Conservation (phyloP, 2,113 vertebrate genomes). For the Oryzias woworae region DNA sequence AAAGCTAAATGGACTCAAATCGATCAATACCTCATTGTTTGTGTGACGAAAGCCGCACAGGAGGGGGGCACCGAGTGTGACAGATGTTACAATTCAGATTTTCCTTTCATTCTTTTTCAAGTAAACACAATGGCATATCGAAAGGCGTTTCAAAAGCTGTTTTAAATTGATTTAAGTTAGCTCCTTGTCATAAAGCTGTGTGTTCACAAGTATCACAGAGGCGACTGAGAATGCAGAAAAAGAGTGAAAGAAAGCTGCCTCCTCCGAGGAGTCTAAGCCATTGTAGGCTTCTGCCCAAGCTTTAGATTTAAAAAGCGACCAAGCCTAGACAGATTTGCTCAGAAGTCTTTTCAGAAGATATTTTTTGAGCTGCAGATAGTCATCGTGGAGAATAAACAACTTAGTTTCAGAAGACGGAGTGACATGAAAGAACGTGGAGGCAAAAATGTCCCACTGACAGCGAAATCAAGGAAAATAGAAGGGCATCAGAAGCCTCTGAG, state of each 20-base stretch:
- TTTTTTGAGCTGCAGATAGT: slow-evolving; percentile 71
- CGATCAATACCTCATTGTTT: slow-evolving; percentile 78
- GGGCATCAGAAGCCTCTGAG: slow-evolving; percentile 71
- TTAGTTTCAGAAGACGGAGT: slow-evolving; percentile 66
- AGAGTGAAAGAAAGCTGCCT: slow-evolving; percentile 68
- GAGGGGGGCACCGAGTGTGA: slow-evolving; percentile 60
- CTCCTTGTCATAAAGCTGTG: slow-evolving; percentile 76
- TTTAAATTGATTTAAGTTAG: slow-evolving; percentile 83
- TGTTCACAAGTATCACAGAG: slow-evolving; percentile 79
- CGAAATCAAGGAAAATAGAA: slow-evolving; percentile 74
- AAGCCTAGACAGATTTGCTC: slow-evolving; percentile 72
- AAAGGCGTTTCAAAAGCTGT: slow-evolving; percentile 80
- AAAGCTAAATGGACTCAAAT: slow-evolving; percentile 79
- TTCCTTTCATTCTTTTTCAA: slow-evolving; percentile 76
- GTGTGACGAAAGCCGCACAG: slow-evolving; percentile 69
- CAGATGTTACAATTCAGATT: slow-evolving; percentile 80
- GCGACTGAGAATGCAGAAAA: slow-evolving; percentile 68
- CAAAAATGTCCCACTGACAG: slow-evolving; percentile 67
- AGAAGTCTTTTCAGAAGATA: slow-evolving; percentile 73
- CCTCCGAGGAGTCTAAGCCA: slow-evolving; percentile 71
- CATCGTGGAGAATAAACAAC: slow-evolving; percentile 75
- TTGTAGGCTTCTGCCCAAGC: slow-evolving; percentile 75
- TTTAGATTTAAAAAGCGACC: slow-evolving; percentile 69
- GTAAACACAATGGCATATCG: slow-evolving; percentile 75
- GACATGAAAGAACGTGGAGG: slow-evolving; percentile 70